phyloP scores from a whole-genome alignment of 2,797 vertebrate species.

The Xyrichtys novacula region DNA sequence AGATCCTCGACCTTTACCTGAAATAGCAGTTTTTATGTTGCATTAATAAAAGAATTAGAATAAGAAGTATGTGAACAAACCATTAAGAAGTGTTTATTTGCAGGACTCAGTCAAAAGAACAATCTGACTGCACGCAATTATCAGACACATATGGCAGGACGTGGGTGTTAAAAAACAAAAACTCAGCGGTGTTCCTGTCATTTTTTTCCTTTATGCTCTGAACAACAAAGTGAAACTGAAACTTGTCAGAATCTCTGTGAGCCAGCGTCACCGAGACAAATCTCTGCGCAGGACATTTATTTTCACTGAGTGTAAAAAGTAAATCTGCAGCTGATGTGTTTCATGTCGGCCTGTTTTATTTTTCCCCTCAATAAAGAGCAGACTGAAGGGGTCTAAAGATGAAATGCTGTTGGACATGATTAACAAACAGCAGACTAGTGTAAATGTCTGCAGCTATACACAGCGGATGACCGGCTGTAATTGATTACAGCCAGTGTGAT shows the following conservation, averaged over 20 bases:
- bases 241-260: constrained; percentile 26
- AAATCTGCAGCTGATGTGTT: constrained; percentile 57
- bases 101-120: constrained; percentile 19
- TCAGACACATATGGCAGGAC: constrained; percentile 32
- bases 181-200: constrained; percentile 23
- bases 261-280: constrained; percentile 37
- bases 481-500: constrained; percentile 85
- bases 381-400: constrained; percentile 74
- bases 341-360: constrained; percentile 18
- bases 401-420: constrained; percentile 82
- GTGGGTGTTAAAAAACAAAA: constrained; percentile 26
- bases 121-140: constrained; percentile 32
- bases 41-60: background rate
- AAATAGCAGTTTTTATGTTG: background rate
- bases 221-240: constrained; percentile 2
- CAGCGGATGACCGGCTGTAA: constrained; percentile 80
- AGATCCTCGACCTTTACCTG: background rate
- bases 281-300: constrained; percentile 42
- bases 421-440: constrained; percentile 80
- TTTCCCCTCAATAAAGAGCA: constrained; percentile 37
- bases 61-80: background rate
- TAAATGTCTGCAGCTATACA: constrained; percentile 81
- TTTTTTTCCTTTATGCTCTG: constrained; percentile 21
- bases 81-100: constrained; percentile 16
- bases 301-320: constrained; percentile 41